Percentiles rank a stretch among this genome's conserved stretches.
Conservation (phyloP, 2,888 invertebrate genomes). For the Luperina nickerlii region DNA sequence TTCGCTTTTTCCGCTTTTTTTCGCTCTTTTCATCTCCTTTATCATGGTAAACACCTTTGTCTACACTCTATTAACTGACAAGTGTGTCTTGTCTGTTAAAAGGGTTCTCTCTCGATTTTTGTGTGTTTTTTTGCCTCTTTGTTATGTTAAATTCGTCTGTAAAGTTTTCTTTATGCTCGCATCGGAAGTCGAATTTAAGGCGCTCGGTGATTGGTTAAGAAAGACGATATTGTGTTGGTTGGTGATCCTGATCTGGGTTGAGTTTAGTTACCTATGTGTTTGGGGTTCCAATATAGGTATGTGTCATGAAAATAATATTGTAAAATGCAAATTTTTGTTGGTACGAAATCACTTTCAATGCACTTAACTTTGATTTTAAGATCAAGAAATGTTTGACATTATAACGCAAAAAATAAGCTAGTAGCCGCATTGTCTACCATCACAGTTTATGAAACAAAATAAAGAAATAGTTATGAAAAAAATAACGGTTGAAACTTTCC, state of each 20-base stretch:
- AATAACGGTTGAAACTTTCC: background rate
- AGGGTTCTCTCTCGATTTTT: conserved; percentile 65
- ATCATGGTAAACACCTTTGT: conserved; percentile 76
- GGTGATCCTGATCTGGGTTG: conserved; percentile 6
- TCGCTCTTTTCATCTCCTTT: conserved; percentile 59
- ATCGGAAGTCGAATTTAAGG: conserved; percentile 39
- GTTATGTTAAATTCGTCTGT: conserved; percentile 70
- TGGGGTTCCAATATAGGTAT: background rate
- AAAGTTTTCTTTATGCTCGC: conserved; percentile 48
- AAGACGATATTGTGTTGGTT: conserved; percentile 12
- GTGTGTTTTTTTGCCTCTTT: conserved; percentile 56
- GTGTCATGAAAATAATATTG: too few relatives aligned
- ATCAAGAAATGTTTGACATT: background rate
- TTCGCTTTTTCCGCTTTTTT: conserved; percentile 55
- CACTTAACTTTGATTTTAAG: background rate
- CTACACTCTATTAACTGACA: conserved; percentile 74
- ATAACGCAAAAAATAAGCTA: background rate
- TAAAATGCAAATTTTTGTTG: background rate
- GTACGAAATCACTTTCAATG: background rate
- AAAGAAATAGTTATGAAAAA: conserved; percentile 17
- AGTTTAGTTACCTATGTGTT: background rate
- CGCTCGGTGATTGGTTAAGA: conserved; percentile 41
- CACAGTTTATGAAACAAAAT: background rate
- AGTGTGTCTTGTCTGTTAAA: conserved; percentile 67
- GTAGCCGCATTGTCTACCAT: background rate